Conservation (phyloP, 2,113 vertebrate genomes). For the Elgaria multicarinata region DNA sequence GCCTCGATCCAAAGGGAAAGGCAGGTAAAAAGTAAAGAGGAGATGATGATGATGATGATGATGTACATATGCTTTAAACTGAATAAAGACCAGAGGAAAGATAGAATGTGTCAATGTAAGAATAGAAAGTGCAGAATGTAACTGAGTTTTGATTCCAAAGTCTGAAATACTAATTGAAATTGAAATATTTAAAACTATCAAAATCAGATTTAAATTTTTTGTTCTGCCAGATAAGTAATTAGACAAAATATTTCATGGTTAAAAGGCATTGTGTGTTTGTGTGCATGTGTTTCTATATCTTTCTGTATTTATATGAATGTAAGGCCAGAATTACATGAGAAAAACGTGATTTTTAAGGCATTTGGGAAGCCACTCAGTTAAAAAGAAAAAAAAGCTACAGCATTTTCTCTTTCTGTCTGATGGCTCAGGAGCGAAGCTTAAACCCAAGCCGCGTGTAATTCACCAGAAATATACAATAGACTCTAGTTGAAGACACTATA, state of each 20-base stretch:
- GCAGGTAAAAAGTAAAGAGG: too few species aligned
- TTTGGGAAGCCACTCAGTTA: constrained; percentile 44
- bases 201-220: background rate
- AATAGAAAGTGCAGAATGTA: background rate
- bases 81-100: background rate
- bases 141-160: background rate
- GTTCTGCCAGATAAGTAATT: background rate
- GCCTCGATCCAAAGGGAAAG: too few species aligned
- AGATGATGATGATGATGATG: too few species aligned
- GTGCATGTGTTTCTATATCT: background rate
- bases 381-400: constrained; percentile 30
- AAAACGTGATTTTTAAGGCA: constrained; percentile 34
- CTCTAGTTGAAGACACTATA: constrained; percentile 58
- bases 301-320: background rate
- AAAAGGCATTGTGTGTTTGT: background rate
- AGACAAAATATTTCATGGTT: background rate
- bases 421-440: constrained; percentile 48
- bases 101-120: background rate
- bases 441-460: constrained; percentile 57
- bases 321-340: constrained; percentile 4
- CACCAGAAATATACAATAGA: constrained; percentile 30
- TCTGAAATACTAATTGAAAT: background rate
- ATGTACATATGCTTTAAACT: background rate
- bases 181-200: background rate
- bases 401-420: background rate